A percentile compares a stretch with the other conserved stretches of the same genome.
phyloP scores from a whole-genome alignment of 2,797 vertebrate genomes.

The Eremophila alpestris region DNA sequence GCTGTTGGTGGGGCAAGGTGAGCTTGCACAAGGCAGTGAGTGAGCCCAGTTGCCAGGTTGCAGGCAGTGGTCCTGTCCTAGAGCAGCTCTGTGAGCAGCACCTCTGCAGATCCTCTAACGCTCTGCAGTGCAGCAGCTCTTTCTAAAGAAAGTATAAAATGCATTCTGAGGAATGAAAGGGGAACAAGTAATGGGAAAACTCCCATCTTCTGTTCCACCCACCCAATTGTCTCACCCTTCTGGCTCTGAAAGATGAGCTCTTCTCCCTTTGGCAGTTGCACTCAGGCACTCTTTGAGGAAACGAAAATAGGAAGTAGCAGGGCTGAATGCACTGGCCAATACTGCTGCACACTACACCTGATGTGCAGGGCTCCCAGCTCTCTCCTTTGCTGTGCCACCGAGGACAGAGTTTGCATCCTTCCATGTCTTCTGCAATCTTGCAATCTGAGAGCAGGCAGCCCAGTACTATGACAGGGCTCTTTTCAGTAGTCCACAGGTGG shows the following conservation, averaged over 20 bases:
- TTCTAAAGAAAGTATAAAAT: neutral
- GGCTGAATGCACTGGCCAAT: neutral
- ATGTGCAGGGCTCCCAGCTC: neutral
- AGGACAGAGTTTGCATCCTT: neutral
- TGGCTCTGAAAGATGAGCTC: neutral
- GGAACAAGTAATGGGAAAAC: neutral
- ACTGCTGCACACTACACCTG: neutral
- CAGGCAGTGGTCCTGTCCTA: neutral
- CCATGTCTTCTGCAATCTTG: accelerated
- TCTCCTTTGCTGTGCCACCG: neutral
- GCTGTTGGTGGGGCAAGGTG: neutral
- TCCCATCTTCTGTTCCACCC: neutral
- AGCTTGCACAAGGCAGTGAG: neutral
- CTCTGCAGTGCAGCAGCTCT: neutral
- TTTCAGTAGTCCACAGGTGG: accelerated
- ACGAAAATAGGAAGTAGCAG: neutral
- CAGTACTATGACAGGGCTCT: neutral
- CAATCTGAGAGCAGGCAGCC: neutral
- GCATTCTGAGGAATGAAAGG: neutral
- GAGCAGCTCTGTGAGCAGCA: neutral
- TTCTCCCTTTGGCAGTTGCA: neutral
- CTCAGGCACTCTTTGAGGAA: neutral
- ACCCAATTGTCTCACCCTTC: neutral
- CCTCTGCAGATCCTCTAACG: neutral
- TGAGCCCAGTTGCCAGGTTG: neutral